Conservation (phyloP, 2,113 vertebrate species). For the Scopus umbretta region DNA sequence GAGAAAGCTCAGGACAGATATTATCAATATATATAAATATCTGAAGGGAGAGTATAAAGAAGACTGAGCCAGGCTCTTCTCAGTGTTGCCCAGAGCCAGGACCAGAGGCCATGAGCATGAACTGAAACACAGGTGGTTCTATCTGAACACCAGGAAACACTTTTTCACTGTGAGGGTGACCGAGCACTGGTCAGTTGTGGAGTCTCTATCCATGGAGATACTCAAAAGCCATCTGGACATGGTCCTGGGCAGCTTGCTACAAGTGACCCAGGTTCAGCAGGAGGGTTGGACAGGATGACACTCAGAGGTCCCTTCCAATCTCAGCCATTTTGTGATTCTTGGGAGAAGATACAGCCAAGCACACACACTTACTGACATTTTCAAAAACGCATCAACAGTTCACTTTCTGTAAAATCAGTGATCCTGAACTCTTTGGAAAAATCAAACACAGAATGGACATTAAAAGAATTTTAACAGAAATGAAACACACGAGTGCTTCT, state of each 20-base stretch:
- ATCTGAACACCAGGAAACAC: neutral
- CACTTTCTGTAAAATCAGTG: neutral
- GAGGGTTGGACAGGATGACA: neutral
- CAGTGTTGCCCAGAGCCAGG: neutral
- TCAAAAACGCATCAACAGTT: neutral
- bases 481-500: neutral
- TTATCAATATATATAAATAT: neutral
- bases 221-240: neutral
- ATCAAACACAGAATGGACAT: neutral
- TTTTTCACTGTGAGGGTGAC: neutral
- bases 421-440: neutral
- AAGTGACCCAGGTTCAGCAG: neutral
- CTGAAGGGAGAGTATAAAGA: neutral
- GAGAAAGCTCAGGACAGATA: neutral
- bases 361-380: neutral
- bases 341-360: neutral
- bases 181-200: neutral
- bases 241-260: neutral
- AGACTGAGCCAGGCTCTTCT: neutral
- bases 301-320: neutral
- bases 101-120: accelerated
- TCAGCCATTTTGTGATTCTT: neutral
- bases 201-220: neutral
- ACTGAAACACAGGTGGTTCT: neutral
- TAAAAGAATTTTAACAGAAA: neutral